Evolutionary conservation across 2,888 invertebrate genomes (phyloP), one percentile per base, ranked within the genome.

Genomic region (Horisme vitalbata): DNA sequence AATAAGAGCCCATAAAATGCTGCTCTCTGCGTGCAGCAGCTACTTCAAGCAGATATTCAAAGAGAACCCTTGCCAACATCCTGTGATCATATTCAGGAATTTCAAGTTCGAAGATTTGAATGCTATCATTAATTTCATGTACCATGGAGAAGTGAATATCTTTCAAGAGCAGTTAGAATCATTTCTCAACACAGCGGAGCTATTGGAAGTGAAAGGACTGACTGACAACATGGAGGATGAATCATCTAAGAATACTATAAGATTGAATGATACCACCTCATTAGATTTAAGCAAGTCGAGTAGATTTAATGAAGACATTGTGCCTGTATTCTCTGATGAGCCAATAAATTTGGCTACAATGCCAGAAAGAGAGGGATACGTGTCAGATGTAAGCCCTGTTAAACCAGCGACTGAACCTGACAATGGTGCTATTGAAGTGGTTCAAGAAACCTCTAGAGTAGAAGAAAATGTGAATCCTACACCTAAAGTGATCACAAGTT

Each of bases 1-100:
- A 83, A 94, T 96, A 57, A 93, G 93, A 68, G 96, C 96, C 24
- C 96, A 96, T 72, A 95, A 95, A 90, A 94, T 96, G 90, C 91
- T 96, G 37, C 87, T 96, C 12, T 95, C 96, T 0, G 96, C 96
- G 4, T 96, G 96, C 74, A 96, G 96, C 67, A 92, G 92, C 59
- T 96, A 96, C 74, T 96, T 96, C 71, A 92, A 90, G 58, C 92
- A 93, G 68, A 91, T 93, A 60, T 92, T 93, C 54, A 91, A 94
- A 86, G 95, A 95, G 75, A 95, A 94, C 75, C 95, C 95, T 28
- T 95, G 94, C 70, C 94, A 94, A 57, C 95, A 95, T 83, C 95
- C 95, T 53, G 94, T 95, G 43, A 94, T 95, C 59, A 94, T 95
- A 79, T 94, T 95, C 75, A 93, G 94, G 67, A 95, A 95, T 72